Percentiles rank a stretch among this genome's conserved stretches.
phyloP scores from a whole-genome alignment of 2,113 vertebrate species.

The Megaceryle maxima region DNA sequence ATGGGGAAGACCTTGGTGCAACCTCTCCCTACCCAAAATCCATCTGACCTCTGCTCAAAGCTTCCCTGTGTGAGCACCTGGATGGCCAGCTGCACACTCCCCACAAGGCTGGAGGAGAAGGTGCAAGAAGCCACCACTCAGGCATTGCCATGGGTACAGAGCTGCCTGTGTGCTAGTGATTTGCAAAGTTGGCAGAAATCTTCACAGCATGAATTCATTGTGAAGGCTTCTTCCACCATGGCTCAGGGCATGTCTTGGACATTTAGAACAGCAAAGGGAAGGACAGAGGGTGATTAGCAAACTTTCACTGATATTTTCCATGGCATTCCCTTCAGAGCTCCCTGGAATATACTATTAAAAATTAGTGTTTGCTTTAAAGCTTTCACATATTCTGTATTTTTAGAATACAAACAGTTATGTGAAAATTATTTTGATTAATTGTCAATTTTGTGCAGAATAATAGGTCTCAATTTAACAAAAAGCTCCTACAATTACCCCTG shows the following conservation, averaged over 20 bases:
- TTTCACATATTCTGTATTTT: background rate
- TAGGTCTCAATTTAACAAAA: background rate
- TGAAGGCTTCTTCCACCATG: background rate
- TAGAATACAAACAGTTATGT: background rate
- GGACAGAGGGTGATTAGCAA: background rate
- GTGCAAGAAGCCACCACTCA: background rate
- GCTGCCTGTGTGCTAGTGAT: fast-evolving
- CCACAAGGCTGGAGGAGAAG: fast-evolving
- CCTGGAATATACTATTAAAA: background rate
- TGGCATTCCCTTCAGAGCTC: background rate
- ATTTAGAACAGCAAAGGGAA: background rate
- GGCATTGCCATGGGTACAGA: background rate
- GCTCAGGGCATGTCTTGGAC: background rate
- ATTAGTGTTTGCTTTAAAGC: background rate
- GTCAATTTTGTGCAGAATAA: background rate
- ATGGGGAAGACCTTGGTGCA: background rate
- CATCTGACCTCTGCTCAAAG: background rate
- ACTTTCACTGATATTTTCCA: background rate
- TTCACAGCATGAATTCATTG: background rate
- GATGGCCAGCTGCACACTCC: background rate
- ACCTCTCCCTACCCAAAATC: background rate
- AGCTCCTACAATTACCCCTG: background rate
- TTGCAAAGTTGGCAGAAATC: background rate
- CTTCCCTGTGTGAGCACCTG: fast-evolving
- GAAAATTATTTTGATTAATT: conserved; percentile 1